Evolutionary conservation across 1,140 invertebrate species (phyloP).

Genomic region (Ceratina calcarata): DNA sequence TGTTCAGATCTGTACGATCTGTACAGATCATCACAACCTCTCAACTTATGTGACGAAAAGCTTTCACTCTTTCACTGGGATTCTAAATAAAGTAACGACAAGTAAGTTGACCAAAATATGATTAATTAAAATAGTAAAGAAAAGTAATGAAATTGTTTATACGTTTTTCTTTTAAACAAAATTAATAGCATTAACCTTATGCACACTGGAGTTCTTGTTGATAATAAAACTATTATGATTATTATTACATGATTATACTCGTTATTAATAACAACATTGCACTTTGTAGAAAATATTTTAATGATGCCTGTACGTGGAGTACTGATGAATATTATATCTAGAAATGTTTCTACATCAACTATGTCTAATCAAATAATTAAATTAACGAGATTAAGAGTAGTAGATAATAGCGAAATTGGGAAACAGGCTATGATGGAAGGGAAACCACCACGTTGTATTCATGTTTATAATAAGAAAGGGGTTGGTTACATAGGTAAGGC

Average conservation of each 20-base stretch:
- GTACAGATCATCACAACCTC: not conserved
- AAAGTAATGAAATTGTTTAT: not conserved
- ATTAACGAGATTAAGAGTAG: constrained; percentile 91
- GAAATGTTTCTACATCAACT: constrained; percentile 82
- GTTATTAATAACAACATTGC: not conserved
- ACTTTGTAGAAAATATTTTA: not conserved
- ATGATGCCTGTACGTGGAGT: not conserved
- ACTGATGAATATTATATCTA: constrained; percentile 48
- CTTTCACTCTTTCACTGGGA: too few relatives aligned
- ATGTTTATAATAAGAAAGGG: constrained; percentile 91
- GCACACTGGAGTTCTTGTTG: not conserved
- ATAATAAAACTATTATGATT: not conserved
- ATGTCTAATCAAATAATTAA: constrained; percentile 84
- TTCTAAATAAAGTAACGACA: not conserved
- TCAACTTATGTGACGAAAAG: too few relatives aligned
- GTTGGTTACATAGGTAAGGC: constrained; percentile 84
- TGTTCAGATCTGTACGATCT: not conserved
- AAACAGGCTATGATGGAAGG: constrained; percentile 96
- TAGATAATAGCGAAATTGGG: constrained; percentile 97
- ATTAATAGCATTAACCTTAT: not conserved
- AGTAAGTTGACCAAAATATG: not conserved
- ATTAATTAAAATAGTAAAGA: not conserved
- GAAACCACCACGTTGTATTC: constrained; percentile 93
- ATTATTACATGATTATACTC: not conserved
- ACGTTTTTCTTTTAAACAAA: not conserved